A percentile compares a stretch with the other conserved stretches of the same genome.
Conservation (phyloP, 2,797 vertebrate genomes). For the Atherinosoma microstoma region DNA sequence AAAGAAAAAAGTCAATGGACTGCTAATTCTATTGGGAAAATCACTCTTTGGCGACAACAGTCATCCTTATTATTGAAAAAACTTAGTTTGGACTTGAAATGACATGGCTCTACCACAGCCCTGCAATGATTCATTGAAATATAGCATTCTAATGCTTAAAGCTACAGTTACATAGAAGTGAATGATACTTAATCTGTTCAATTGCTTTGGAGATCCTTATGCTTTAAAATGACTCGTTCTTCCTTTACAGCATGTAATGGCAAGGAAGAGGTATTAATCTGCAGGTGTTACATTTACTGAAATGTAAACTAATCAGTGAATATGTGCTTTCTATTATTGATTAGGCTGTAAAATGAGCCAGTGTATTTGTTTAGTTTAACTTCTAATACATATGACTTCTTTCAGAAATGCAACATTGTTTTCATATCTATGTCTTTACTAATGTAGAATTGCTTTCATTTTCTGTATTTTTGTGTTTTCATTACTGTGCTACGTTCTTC, state of each 20-base stretch:
- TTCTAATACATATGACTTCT: too few species aligned
- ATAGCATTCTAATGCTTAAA: neutral
- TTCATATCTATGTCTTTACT: too few species aligned
- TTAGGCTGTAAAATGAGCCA: conserved; percentile 37
- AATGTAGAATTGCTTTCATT: too few species aligned
- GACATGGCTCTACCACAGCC: neutral
- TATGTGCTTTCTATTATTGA: conserved; percentile 23
- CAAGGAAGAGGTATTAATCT: neutral
- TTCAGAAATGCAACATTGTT: too few species aligned
- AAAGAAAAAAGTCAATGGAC: neutral
- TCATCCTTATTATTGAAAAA: neutral
- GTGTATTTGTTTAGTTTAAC: neutral
- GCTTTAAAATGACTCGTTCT: conserved; percentile 28
- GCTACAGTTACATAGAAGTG: conserved; percentile 20
- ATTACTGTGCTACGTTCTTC: neutral
- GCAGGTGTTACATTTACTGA: conserved; percentile 16
- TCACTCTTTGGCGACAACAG: neutral
- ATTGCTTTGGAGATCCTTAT: conserved; percentile 29
- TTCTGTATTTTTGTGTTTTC: neutral
- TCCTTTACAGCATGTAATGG: neutral
- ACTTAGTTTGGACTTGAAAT: neutral
- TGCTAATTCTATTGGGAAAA: neutral
- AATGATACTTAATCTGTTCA: conserved; percentile 39
- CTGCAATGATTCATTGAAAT: neutral
- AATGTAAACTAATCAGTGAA: conserved; percentile 41